Evolutionary conservation across 1,140 invertebrate species (phyloP), one percentile per base, ranked within the genome.

Genomic region (Cherax quadricarinatus): DNA sequence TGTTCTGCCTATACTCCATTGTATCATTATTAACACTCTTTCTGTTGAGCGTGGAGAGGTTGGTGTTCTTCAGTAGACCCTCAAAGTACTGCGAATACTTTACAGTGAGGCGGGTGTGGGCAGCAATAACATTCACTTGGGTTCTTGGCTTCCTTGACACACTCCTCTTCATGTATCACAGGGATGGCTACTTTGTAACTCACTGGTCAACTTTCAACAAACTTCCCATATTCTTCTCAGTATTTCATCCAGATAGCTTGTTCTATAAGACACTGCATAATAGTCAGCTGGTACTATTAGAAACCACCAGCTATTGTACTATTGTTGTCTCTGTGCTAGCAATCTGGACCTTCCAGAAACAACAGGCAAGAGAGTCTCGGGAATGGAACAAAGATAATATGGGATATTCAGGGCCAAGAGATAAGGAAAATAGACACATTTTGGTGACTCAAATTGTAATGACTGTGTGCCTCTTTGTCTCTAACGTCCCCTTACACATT

Each of bases 351-450:
- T 90, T 84, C 30, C 6, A 60, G 49, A 49, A 18, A 16, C 51
- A 75, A 41, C 49, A 90, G 66, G n/a, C 30, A 14, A 30, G 70
- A 10, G 62, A 84, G 10, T 51, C 81, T 0, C 21, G 16, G 5
- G 80, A 90, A 62, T 90, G 88, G 88, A 51, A n/a, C 24, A n/a
- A 9, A 9, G 48, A 85, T n/a, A 85, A 85, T 4, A 75, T 90
- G 81, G 85, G 41, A 21, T 51, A 41, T 3, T 57, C 30, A 3
- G 49, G 49, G 9, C 81, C 24, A 5, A 53, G 41, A 4, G 66
- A 57, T n/a, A 21, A 84, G 82, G 88, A 90, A 21, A 84, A 78
- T 66, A 2, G 70, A 1, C 48, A 78, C 9, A 57, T 84, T 16
- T 3, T 90, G 21, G 49, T 57, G 16, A 75, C 88, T 6, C 49